Conservation (phyloP, 1,140 invertebrate species). For the Hylaeus volcanicus region DNA sequence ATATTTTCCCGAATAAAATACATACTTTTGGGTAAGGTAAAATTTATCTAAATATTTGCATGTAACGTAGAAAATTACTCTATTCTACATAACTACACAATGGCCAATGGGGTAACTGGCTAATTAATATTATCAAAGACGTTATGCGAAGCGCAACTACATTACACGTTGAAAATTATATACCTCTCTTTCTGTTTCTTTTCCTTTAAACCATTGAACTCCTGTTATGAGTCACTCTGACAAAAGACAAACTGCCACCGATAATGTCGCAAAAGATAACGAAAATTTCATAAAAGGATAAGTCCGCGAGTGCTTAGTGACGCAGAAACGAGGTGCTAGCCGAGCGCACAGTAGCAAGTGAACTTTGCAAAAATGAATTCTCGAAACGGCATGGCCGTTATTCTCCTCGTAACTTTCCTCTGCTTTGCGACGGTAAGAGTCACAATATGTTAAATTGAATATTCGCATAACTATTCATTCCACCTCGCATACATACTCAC, state of each 20-base stretch:
- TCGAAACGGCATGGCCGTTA: background rate
- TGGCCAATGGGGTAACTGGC: no score
- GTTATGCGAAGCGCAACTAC: background rate
- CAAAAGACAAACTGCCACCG: background rate
- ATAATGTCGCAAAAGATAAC: background rate
- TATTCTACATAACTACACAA: no score
- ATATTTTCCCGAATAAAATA: no score
- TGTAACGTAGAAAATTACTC: no score
- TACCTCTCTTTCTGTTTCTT: background rate
- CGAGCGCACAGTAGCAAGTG: background rate
- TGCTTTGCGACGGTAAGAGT: background rate
- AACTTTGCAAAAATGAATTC: background rate
- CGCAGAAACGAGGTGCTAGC: background rate
- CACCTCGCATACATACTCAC: no score
- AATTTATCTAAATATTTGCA: no score
- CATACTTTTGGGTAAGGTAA: no score
- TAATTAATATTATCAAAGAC: background rate
- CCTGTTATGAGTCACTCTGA: background rate
- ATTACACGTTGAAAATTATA: background rate
- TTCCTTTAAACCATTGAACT: background rate
- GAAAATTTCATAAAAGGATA: background rate
- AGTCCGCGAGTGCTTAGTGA: no score
- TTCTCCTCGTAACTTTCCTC: background rate
- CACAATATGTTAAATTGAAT: background rate
- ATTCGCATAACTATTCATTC: no score